Evolutionary conservation across 2,797 vertebrate species (phyloP), one percentile per base, ranked within the genome.

Genomic region (Luscinia megarhynchos): DNA sequence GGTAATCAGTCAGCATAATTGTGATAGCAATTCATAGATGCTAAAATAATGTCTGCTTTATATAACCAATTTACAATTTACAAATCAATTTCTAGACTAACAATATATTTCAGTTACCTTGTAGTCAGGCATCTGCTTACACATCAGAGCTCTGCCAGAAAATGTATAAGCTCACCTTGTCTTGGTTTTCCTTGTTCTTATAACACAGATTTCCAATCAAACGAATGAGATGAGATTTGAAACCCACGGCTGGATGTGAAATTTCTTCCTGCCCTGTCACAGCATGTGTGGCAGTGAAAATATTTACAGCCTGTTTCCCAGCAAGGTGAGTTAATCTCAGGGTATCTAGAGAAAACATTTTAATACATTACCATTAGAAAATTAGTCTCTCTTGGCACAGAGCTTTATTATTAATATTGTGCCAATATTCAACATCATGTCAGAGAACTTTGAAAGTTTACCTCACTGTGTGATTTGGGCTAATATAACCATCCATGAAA

Each of bases 141-240:
- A 22, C 3, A 8, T 41, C 45, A 83, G 20, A 85, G n/a, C 53
- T 80, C 38, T 73, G n/a, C 7, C 45, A 86, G 29, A 59, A 59
- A 90, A 89, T 4, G 4, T 11, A 43, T 16, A 16, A 80, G 23
- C 95, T 66, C 94, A 99, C 99, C 99, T 99, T 99, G 90, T 99
- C 98, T 96, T 99, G 99, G 96, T 99, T 99, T 73, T 96, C 94
- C 73, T 97, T 95, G 53, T 99, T 98, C 95, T 95, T 96, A 86
- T 99, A 98, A 95, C 99, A 99, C 69, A 99, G 96, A 96, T 99
- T 99, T 93, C 99, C 99, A 68, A 99, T 98, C 73, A 99, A 98
- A 45, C 99, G 98, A 87, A 99, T 98, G 87, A 99, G 99, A 86
- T 99, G 99, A 54, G 99, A 99, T 97, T 99, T 99, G 87, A 99